These are phyloP conservation scores for Charanyca ferruginea DNA, from an alignment of 2,888 invertebrate species.

Conservation along the genomic window DNA sequence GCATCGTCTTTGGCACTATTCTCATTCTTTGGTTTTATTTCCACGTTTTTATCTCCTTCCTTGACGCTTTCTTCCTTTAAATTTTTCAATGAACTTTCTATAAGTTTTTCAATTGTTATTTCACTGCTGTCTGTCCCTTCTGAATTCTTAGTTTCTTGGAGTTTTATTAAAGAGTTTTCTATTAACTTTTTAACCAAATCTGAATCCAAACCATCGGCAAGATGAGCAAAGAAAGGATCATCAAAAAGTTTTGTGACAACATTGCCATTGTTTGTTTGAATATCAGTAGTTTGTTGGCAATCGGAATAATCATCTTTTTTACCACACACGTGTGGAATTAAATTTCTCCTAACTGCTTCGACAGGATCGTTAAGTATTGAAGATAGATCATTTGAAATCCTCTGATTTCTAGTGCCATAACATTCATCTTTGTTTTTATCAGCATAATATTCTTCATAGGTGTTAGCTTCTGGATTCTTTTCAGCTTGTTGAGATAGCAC, in stretches of 20 bases:
- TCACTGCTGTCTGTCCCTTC: slow-evolving; percentile 86
- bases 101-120: slow-evolving; percentile 88
- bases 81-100: slow-evolving; percentile 86
- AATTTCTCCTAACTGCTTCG: slow-evolving; percentile 94
- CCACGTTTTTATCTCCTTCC: slow-evolving; percentile 61
- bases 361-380: slow-evolving; percentile 93
- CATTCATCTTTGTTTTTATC: slow-evolving; percentile 70
- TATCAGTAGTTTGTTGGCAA: slow-evolving; percentile 52
- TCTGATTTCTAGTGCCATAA: slow-evolving; percentile 61
- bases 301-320: slow-evolving; percentile 82
- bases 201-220: slow-evolving; percentile 92
- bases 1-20: slow-evolving; percentile 69
- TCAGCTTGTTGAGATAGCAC: slow-evolving; percentile 76
- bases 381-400: slow-evolving; percentile 82
- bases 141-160: slow-evolving; percentile 88
- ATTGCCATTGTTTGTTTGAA: slow-evolving; percentile 79
- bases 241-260: slow-evolving; percentile 92
- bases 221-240: slow-evolving; percentile 92
- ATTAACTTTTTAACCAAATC: slow-evolving; percentile 92
- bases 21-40: slow-evolving; percentile 72
- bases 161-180: slow-evolving; percentile 92
- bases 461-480: slow-evolving; percentile 76
- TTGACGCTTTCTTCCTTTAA: slow-evolving; percentile 81
- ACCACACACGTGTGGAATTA: slow-evolving; percentile 95
- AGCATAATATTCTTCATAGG: slow-evolving; percentile 86